Conservation (phyloP, 2,113 vertebrate genomes). For the Limnothrissa miodon region DNA sequence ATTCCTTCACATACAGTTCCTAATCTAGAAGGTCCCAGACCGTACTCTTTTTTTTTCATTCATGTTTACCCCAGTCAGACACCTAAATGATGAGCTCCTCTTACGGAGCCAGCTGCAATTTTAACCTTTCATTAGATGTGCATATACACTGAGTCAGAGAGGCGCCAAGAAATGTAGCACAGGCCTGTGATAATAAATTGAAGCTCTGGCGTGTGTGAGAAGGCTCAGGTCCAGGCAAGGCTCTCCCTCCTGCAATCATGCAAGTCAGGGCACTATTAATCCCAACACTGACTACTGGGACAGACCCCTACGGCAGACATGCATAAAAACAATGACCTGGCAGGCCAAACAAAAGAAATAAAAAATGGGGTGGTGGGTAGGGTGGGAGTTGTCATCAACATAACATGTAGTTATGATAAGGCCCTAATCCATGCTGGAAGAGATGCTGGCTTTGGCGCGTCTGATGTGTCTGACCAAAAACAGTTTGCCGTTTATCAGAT, state of each 20-base stretch:
- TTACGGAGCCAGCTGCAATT: neutral
- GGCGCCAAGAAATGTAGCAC: neutral
- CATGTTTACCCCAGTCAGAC: neutral
- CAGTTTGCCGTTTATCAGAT: neutral
- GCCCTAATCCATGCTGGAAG: neutral
- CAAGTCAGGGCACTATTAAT: neutral
- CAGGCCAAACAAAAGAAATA: neutral
- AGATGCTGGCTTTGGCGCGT: neutral
- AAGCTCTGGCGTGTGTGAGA: neutral
- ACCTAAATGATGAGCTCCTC: neutral
- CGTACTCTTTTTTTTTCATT: neutral
- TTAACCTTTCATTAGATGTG: neutral
- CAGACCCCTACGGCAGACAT: neutral
- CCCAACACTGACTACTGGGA: neutral
- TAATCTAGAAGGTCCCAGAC: neutral
- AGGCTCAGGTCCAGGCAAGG: neutral
- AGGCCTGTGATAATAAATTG: neutral
- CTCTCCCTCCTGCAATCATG: neutral
- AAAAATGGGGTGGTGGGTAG: neutral
- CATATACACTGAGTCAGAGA: neutral
- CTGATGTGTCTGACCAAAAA: neutral
- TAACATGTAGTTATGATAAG: neutral
- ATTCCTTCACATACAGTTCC: neutral
- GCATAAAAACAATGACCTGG: neutral
- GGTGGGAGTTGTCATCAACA: neutral